Evolutionary conservation across 1,140 invertebrate species (phyloP).

Genomic region (Brachystomella parvula): DNA sequence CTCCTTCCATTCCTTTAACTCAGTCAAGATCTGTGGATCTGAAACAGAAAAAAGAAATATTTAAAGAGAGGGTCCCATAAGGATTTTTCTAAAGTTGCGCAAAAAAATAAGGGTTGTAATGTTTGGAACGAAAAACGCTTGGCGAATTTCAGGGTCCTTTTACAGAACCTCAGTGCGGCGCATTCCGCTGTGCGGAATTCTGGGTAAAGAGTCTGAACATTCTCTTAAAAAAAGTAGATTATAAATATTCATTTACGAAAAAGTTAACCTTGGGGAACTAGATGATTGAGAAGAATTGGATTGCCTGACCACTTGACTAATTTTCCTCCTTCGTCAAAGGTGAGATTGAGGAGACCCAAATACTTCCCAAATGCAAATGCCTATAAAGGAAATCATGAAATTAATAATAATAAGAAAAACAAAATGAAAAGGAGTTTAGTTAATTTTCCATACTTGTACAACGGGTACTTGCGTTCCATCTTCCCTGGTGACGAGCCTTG

Average conservation of each 20-base stretch:
- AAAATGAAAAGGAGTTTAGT: neutral
- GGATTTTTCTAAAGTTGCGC: too few relatives aligned
- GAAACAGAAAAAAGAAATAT: conserved; percentile 17
- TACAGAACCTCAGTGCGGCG: too few relatives aligned
- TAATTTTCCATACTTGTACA: conserved; percentile 53
- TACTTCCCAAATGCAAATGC: conserved; percentile 88
- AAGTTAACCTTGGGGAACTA: conserved; percentile 53
- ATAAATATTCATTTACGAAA: neutral
- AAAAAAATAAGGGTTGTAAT: too few relatives aligned
- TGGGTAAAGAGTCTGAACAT: too few relatives aligned
- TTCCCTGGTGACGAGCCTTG: conserved; percentile 58
- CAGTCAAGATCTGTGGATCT: conserved; percentile 56
- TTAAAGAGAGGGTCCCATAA: too few relatives aligned
- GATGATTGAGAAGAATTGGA: conserved; percentile 66
- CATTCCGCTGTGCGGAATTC: too few relatives aligned
- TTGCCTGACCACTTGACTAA: conserved; percentile 59
- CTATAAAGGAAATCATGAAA: too few relatives aligned
- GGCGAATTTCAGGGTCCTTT: too few relatives aligned
- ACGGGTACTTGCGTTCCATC: conserved; percentile 66
- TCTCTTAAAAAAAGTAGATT: conserved; percentile 17
- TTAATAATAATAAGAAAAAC: neutral
- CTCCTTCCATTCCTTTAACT: conserved; percentile 54
- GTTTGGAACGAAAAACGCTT: too few relatives aligned
- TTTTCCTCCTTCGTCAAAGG: conserved; percentile 65
- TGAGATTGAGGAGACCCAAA: conserved; percentile 63